A percentile compares a stretch with the other conserved stretches of the same genome.
Evolutionary conservation across 2,797 vertebrate genomes (phyloP).

Genomic region (Epinephelus malabaricus): DNA sequence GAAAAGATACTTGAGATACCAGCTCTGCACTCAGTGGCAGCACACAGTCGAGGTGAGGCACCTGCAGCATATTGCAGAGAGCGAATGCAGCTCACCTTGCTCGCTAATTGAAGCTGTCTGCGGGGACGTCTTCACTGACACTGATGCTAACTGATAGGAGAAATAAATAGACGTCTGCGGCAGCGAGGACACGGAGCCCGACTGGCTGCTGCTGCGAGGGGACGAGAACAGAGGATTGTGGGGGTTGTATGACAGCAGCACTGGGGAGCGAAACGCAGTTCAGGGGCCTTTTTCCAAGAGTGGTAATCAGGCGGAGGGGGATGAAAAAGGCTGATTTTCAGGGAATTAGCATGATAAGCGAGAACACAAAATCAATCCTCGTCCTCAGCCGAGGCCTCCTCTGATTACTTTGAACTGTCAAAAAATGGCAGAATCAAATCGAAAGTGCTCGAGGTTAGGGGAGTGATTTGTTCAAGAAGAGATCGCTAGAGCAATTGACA

Average conservation of each 20-base stretch:
- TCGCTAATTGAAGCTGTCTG: slow-evolving; percentile 5
- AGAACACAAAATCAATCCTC: slow-evolving; percentile 99
- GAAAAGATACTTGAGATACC: not conserved
- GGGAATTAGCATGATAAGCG: slow-evolving; percentile 99
- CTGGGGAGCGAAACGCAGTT: slow-evolving; percentile 82
- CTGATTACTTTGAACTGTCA: slow-evolving; percentile 99
- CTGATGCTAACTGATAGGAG: slow-evolving; percentile 28
- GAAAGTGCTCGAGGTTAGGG: slow-evolving; percentile 99
- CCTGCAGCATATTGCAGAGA: not conserved
- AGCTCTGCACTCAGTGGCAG: not conserved
- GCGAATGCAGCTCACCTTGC: slow-evolving; percentile 1
- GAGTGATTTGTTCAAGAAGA: slow-evolving; percentile 99
- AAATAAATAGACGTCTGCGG: slow-evolving; percentile 22
- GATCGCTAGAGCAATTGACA: slow-evolving; percentile 99
- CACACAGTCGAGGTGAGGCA: not conserved
- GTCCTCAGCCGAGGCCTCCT: slow-evolving; percentile 97
- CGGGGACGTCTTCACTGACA: not conserved
- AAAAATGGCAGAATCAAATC: slow-evolving; percentile 99
- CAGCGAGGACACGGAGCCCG: not conserved
- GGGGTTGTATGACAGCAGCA: slow-evolving; percentile 69
- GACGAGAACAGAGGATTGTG: slow-evolving; percentile 61
- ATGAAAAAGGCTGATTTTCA: slow-evolving; percentile 99
- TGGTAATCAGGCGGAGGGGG: slow-evolving; percentile 98
- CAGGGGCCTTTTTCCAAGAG: slow-evolving; percentile 95
- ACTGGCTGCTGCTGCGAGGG: slow-evolving; percentile 34